These are phyloP conservation scores for Forbesichthys papilliferus DNA, from an alignment of 2,113 vertebrate genomes.

Conservation along the genomic window DNA sequence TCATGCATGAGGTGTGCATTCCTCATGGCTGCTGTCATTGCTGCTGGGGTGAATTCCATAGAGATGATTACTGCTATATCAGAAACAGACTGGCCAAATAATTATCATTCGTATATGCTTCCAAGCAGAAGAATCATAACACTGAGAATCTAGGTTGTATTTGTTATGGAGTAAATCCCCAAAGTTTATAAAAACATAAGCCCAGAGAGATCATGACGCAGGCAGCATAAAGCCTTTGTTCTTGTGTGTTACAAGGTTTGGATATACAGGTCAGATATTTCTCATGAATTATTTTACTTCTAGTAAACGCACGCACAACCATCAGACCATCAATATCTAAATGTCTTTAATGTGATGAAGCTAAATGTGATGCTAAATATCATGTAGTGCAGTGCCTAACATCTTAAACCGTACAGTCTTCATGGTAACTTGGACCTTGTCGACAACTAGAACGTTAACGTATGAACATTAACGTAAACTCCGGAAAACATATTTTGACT, in stretches of 20 bases:
- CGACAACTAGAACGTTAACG: no score
- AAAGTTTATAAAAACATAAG: background rate
- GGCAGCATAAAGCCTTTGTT: constrained; percentile 27
- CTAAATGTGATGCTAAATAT: constrained; percentile 11
- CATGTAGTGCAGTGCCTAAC: no score
- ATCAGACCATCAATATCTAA: constrained; percentile 43
- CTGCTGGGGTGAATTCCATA: constrained; percentile 39
- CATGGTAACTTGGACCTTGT: no score
- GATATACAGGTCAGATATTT: constrained; percentile 50
- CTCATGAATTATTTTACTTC: constrained; percentile 48
- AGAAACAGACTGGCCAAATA: constrained; percentile 53
- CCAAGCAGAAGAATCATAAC: constrained; percentile 9
- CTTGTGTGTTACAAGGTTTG: constrained; percentile 41
- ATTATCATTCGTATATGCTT: constrained; percentile 44
- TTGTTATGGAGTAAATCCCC: background rate
- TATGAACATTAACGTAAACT: no score
- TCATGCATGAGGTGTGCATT: constrained; percentile 60
- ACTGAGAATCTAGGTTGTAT: constrained; percentile 5
- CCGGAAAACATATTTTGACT: no score
- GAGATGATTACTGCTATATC: constrained; percentile 42
- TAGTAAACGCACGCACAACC: constrained; percentile 51
- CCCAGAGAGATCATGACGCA: constrained; percentile 11
- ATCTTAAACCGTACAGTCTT: no score
- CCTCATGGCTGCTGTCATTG: constrained; percentile 52
- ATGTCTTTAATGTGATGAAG: constrained; percentile 31